Evolutionary conservation across 2,797 vertebrate species (phyloP), one percentile per base, ranked within the genome.

Genomic region (Moxostoma hubbsi): DNA sequence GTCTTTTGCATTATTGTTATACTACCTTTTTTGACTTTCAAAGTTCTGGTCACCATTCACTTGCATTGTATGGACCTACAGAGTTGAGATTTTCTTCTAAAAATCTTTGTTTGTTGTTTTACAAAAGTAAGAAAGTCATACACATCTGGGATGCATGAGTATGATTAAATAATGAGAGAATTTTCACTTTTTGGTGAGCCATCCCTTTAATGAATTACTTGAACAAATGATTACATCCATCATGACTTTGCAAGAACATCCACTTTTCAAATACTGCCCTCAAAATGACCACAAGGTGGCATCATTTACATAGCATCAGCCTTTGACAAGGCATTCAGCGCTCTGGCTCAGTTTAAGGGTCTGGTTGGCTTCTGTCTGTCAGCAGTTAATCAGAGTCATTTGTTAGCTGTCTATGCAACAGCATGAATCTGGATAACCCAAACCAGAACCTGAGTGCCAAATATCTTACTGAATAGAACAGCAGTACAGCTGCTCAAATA

Each of bases 371-470:
- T 83, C 84, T 86, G 83, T 75, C 46, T 76, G 81, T 77, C 87
- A 83, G 87, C 85, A 87, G 83, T 88, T 87, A 88, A 90, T 89
- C 72, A 10, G 81, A 84, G 50, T 65, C 79, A 87, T 90, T 90
- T 88, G 85, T 88, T 85, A 86, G 80, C 85, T 90, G 87, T 89
- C 88, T 89, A 15, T 82, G 64, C 81, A 87, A 65, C 57, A 79
- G 82, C 66, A 75, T 73, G 81, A 80, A 73, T 79, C 77, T 85
- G 80, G 79, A 74, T 77, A 81, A 72, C 70, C n/a, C 36, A 51
- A 64, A 62, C 50, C 67, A 71, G 64, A 65, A 61, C 73, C 73
- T 46, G 47, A 43, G 13, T 11, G 49, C 62, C 59, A 83, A 76
- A 82, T 24, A 76, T 65, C 77, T 69, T 80, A 66, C 63, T 84